Evolutionary conservation across 2,888 invertebrate genomes (phyloP).

Genomic region (Apodemia hepburni): DNA sequence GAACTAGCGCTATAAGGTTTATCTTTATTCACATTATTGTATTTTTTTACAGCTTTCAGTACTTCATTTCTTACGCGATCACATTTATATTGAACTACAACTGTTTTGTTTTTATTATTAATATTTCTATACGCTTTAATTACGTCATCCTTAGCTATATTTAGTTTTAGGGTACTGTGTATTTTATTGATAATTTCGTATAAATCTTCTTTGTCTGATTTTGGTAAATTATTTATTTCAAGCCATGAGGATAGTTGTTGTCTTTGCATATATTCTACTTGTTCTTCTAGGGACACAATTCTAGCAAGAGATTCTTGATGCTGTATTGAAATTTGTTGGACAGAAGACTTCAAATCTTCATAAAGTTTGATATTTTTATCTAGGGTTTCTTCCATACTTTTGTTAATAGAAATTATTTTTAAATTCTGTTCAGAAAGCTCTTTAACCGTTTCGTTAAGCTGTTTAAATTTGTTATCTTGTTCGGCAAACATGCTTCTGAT

Average conservation of each 20-base stretch:
- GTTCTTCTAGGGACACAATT: neutral
- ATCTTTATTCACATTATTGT: neutral
- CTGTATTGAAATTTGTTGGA: neutral
- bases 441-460: neutral
- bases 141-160: neutral
- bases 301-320: neutral
- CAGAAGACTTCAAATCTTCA: neutral
- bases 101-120: neutral
- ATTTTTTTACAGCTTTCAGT: neutral
- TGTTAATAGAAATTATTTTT: neutral
- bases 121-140: neutral
- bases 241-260: neutral
- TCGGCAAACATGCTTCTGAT: neutral
- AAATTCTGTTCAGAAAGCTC: neutral
- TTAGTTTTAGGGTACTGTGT: neutral
- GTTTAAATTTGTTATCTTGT: neutral
- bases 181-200: neutral
- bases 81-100: neutral
- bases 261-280: neutral
- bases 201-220: neutral
- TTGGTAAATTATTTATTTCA: conserved; percentile 1
- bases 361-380: neutral
- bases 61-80: neutral
- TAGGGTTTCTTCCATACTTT: neutral
- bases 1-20: neutral